Base-by-base conservation (phyloP, 1,140 invertebrate species). In the Nasonia giraulti region DNA sequence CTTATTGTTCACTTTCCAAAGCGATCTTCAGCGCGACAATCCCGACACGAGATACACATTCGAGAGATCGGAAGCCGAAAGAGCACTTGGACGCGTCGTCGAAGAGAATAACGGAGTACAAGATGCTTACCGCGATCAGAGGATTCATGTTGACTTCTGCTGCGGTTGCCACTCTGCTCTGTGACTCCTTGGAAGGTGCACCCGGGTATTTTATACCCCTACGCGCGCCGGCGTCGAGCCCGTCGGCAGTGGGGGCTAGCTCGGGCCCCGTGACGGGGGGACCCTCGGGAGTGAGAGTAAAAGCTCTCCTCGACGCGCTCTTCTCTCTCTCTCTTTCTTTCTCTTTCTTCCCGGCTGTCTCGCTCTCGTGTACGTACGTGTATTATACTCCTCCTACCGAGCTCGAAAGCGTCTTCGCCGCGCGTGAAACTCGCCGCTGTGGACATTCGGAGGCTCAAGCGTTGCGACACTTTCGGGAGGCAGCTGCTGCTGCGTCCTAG, bases 101-200 rank as follows among this genome's bases (percentile, higher is more conserved):
- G 40, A 55, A 14, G 12, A 75, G 23, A 5, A 20, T 11, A 37
- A 74, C 62, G 5, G 47, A 84, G 40, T 77, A 31, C 10, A 69
- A 86, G 69, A 87, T 91, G 91, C 92, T 93, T 93, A 93, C 92
- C 92, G 91, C 92, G 91, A 93, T 90, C 90, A 93, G 91, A 91
- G 91, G 91, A 92, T 92, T 92, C 92, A 93, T 93, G 91, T 91
- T 91, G 91, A 90, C 91, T 92, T 91, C 91, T 91, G 90, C 91
- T 86, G 77, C 78, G 81, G 89, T 91, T 92, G 92, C 92, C 92
- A 91, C 91, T 91, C 90, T 88, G 91, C 91, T 92, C 89, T 93
- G 91, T 93, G 92, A 93, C 92, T 93, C 88, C 84, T 88, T 87
- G 88, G 89, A 90, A 91, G 91, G 90, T 92, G 88, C 89, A 90